phyloP scores from a whole-genome alignment of 2,888 invertebrate genomes.

The Diaperis boleti region DNA sequence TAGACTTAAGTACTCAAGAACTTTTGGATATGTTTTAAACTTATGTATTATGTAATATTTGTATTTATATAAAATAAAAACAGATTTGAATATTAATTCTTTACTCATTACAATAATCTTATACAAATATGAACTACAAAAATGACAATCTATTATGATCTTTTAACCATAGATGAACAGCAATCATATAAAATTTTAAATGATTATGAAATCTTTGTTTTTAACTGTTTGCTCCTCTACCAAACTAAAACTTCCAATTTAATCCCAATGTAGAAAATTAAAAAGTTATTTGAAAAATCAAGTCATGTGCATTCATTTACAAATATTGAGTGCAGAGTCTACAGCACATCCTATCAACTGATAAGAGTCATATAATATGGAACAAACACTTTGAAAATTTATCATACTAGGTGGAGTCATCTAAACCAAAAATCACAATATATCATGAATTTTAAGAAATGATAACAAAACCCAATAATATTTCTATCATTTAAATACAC shows the following conservation, averaged over 20 bases:
- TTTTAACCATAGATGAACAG: slow-evolving; percentile 35
- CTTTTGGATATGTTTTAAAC: slow-evolving; percentile 52
- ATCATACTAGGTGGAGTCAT: slow-evolving; percentile 25
- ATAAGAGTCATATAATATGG: slow-evolving; percentile 13
- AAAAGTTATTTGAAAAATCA: slow-evolving; percentile 10
- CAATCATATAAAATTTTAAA: slow-evolving; percentile 46
- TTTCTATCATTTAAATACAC: slow-evolving; percentile 19
- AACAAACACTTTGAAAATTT: slow-evolving; percentile 30
- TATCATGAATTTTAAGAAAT: slow-evolving; percentile 12
- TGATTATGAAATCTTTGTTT: slow-evolving; percentile 23
- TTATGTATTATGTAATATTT: slow-evolving; percentile 6
- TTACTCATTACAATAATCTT: slow-evolving; percentile 50
- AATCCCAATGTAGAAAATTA: slow-evolving; percentile 19
- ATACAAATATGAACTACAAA: slow-evolving; percentile 56
- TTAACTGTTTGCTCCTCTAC: slow-evolving; percentile 32
- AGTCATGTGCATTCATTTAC: slow-evolving; percentile 32
- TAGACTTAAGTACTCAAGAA: slow-evolving; percentile 57
- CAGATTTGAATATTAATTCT: slow-evolving; percentile 34
- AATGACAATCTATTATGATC: slow-evolving; percentile 46
- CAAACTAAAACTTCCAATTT: slow-evolving; percentile 33
- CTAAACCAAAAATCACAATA: slow-evolving; percentile 26
- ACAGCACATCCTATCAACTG: slow-evolving; percentile 25
- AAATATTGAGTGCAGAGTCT: slow-evolving; percentile 34
- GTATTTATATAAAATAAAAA: slow-evolving; percentile 24
- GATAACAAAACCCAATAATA: slow-evolving; percentile 18